Conservation (phyloP, 23 tunicate species). For the Phallusia fumigata region DNA sequence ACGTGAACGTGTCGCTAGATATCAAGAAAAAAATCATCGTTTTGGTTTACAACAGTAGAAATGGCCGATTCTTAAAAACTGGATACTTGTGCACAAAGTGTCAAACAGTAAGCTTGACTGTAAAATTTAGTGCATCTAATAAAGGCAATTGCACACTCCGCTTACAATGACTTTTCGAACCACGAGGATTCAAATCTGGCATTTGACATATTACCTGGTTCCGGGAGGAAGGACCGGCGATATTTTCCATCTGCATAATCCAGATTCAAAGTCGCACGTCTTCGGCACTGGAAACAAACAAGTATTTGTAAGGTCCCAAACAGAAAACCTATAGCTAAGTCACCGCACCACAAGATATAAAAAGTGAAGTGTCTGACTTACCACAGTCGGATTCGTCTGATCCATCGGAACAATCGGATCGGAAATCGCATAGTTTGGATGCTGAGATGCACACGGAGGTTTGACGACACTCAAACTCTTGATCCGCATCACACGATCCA, state of each 20-base stretch:
- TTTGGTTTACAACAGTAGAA: no score
- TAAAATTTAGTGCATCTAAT: no score
- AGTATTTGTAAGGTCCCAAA: background rate
- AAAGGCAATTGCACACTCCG: no score
- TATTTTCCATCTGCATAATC: slow-evolving; percentile 47
- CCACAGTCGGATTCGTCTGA: slow-evolving; percentile 88
- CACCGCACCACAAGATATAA: no score
- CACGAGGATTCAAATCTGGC: background rate
- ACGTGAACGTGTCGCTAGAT: slow-evolving; percentile 21
- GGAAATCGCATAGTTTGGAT: slow-evolving; percentile 72
- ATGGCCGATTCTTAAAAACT: no score
- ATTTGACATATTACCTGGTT: background rate
- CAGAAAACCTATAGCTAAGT: background rate
- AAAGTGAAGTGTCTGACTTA: slow-evolving; percentile 16
- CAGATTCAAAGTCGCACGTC: slow-evolving; percentile 50
- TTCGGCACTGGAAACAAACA: background rate
- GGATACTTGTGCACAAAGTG: no score
- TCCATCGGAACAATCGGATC: slow-evolving; percentile 72
- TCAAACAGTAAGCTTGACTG: no score
- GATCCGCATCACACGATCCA: slow-evolving; percentile 35
- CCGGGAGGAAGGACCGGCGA: slow-evolving; percentile 13
- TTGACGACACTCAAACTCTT: slow-evolving; percentile 61
- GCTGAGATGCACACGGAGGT: slow-evolving; percentile 44
- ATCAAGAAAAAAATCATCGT: no score
- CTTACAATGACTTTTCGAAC: no score